A percentile compares a stretch with the other conserved stretches of the same genome.
These are phyloP conservation scores for Charina bottae DNA, from an alignment of 2,113 vertebrate genomes.

Conservation along the genomic window DNA sequence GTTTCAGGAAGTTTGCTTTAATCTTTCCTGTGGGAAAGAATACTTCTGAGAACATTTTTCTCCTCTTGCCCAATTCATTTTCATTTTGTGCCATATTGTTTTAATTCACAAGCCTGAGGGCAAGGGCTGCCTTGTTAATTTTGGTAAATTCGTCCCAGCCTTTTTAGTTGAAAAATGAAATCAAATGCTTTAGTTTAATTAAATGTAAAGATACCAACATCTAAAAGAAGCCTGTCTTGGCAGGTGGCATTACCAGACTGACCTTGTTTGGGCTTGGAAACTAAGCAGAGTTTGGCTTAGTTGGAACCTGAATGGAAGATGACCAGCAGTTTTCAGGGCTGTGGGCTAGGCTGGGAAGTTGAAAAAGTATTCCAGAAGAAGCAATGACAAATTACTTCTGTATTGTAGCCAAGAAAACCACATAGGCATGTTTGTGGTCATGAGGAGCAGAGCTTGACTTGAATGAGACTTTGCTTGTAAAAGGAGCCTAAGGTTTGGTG, in stretches of 20 bases:
- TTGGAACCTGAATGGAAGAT: background rate
- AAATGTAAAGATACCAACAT: background rate
- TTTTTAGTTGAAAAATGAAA: background rate
- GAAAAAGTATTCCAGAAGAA: background rate
- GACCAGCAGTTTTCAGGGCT: background rate
- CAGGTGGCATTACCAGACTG: background rate
- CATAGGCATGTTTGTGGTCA: background rate
- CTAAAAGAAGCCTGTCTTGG: background rate
- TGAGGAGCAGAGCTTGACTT: background rate
- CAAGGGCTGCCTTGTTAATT: background rate
- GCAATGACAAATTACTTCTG: background rate
- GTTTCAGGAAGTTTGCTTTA: background rate
- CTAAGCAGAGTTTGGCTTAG: background rate
- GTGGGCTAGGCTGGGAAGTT: background rate
- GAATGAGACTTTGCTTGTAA: too few species aligned
- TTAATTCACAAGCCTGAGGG: background rate
- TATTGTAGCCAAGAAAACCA: background rate
- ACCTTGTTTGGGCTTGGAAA: background rate
- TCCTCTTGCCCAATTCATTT: background rate
- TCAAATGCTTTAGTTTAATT: background rate
- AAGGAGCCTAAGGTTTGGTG: background rate
- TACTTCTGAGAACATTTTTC: background rate
- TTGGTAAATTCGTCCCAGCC: background rate
- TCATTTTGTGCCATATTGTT: background rate
- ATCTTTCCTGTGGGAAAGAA: background rate